These are phyloP conservation scores for Tinea semifulvella DNA, from an alignment of 2,888 invertebrate species.

Conservation along the genomic window DNA sequence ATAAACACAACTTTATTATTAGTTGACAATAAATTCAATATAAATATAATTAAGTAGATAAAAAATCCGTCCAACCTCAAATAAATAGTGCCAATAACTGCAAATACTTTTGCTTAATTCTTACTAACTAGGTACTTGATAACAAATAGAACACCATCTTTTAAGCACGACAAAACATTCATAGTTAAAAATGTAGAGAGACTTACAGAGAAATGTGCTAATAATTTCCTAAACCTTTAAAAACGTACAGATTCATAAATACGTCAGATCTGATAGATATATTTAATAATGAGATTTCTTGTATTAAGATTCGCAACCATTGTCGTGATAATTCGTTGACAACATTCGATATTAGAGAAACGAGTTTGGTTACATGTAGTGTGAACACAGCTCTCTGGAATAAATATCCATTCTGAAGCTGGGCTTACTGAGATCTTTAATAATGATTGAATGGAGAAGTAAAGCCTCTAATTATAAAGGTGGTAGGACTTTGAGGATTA, in stretches of 20 bases:
- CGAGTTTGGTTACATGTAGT: background rate
- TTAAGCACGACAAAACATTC: conserved; percentile 70
- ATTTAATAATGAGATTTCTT: conserved; percentile 41
- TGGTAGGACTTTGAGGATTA: background rate
- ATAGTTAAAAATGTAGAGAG: conserved; percentile 69
- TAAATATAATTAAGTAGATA: background rate
- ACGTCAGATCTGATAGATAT: conserved; percentile 51
- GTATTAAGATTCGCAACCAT: conserved; percentile 28
- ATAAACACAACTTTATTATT: conserved; percentile 10
- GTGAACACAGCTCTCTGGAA: background rate
- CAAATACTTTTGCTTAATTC: conserved; percentile 58
- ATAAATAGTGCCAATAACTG: conserved; percentile 65
- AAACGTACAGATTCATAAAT: conserved; percentile 46
- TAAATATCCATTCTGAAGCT: conserved; percentile 4
- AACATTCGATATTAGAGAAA: conserved; percentile 56
- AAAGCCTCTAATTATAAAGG: conserved; percentile 4
- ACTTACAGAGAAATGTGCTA: conserved; percentile 69
- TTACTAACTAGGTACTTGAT: conserved; percentile 66
- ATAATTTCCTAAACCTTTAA: conserved; percentile 60
- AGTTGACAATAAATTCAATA: conserved; percentile 5
- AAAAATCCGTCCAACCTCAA: too few species aligned
- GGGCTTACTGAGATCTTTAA: conserved; percentile 2
- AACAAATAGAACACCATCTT: conserved; percentile 68
- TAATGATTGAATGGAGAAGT: background rate
- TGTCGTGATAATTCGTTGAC: conserved; percentile 51